phyloP scores from a whole-genome alignment of 2,797 vertebrate genomes.

The Thamnophis elegans region DNA sequence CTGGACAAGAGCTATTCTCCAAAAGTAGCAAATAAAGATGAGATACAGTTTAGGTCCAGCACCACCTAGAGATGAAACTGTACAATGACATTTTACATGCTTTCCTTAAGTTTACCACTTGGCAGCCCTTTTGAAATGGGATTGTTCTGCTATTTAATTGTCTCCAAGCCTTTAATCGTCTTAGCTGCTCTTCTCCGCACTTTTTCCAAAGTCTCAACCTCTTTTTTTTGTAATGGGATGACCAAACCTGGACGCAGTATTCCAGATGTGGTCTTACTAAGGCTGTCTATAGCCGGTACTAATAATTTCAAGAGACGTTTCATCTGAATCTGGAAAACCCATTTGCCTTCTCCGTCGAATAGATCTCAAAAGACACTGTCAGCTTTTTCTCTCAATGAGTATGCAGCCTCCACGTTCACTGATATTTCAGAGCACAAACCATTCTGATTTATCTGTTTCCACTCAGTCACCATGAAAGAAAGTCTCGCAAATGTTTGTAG shows the following conservation, averaged over 20 bases:
- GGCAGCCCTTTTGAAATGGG: too few species aligned
- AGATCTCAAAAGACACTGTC: not conserved
- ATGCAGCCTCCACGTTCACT: too few species aligned
- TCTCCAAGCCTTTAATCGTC: not conserved
- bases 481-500: not conserved
- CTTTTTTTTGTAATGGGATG: not conserved
- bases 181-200: not conserved
- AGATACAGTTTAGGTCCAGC: not conserved
- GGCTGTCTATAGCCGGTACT: not conserved
- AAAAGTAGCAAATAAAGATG: not conserved
- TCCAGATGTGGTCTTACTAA: not conserved
- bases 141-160: too few species aligned
- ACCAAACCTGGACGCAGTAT: not conserved
- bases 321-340: not conserved
- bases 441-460: not conserved
- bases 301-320: not conserved
- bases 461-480: not conserved
- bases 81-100: not conserved
- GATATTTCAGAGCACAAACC: not conserved
- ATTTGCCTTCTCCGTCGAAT: not conserved
- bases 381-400: not conserved
- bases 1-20: not conserved
- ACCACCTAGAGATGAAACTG: not conserved
- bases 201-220: not conserved
- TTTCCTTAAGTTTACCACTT: not conserved